Conservation (phyloP, 2,797 vertebrate genomes). For the Kryptolebias ocellatus region DNA sequence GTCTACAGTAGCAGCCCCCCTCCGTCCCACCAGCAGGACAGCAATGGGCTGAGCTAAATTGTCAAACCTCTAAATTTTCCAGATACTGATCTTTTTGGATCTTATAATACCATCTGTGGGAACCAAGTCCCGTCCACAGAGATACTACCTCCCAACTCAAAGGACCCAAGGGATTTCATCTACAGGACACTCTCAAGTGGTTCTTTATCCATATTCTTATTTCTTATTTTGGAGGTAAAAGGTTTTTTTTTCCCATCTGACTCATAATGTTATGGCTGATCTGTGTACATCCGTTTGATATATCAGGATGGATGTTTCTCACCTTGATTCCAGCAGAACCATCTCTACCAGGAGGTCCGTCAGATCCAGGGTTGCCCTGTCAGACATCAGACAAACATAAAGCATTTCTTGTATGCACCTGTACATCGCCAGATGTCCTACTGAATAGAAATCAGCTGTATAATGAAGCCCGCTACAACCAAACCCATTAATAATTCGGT, state of each 20-base stretch:
- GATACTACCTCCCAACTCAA: neutral
- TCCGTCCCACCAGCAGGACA: neutral
- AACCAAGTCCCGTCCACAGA: neutral
- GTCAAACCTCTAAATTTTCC: neutral
- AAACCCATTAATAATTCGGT: neutral
- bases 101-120: neutral
- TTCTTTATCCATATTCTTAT: neutral
- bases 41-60: neutral
- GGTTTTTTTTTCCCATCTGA: neutral
- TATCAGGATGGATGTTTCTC: slow-evolving; percentile 31
- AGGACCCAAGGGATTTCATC: neutral
- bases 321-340: slow-evolving; percentile 93
- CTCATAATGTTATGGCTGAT: neutral
- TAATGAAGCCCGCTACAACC: slow-evolving; percentile 35
- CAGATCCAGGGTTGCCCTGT: slow-evolving; percentile 91
- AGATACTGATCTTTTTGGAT: neutral
- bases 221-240: neutral
- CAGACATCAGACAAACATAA: slow-evolving; percentile 35
- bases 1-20: neutral
- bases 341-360: slow-evolving; percentile 94
- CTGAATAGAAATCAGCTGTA: slow-evolving; percentile 46
- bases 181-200: neutral
- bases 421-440: slow-evolving; percentile 45
- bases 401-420: slow-evolving; percentile 43
- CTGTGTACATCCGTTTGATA: no score